Conservation (phyloP, 2,113 vertebrate genomes). For the Greenwoodochromis staneri region DNA sequence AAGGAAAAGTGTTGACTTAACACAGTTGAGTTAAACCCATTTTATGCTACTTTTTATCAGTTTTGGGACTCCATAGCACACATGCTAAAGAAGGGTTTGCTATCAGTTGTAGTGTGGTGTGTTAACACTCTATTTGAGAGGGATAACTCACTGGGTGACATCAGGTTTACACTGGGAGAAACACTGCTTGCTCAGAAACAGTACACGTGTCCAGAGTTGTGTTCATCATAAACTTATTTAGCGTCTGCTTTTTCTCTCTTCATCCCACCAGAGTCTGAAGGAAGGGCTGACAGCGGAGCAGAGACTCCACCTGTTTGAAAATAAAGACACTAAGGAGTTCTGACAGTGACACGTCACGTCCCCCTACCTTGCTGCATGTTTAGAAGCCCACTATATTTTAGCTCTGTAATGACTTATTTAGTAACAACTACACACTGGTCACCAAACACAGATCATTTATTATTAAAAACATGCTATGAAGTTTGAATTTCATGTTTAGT, state of each 20-base stretch:
- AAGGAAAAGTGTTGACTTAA: background rate
- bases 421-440: conserved; percentile 73
- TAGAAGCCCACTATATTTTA: conserved; percentile 68
- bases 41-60: fast-evolving
- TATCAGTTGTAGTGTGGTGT: background rate
- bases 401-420: conserved; percentile 67
- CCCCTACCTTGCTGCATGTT: conserved; percentile 67
- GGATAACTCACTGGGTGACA: background rate
- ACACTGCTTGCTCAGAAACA: background rate
- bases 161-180: background rate
- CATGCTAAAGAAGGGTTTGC: background rate
- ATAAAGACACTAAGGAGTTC: conserved; percentile 79
- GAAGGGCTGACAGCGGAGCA: conserved; percentile 79
- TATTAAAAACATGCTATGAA: conserved; percentile 70
- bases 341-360: conserved; percentile 46
- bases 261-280: conserved; percentile 70
- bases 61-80: background rate
- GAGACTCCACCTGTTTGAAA: conserved; percentile 78
- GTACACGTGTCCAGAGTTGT: background rate
- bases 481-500: conserved; percentile 73
- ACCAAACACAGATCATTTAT: conserved; percentile 66
- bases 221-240: background rate
- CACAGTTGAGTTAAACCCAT: background rate
- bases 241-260: background rate
- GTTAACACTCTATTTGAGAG: background rate